Evolutionary conservation across 2,888 invertebrate genomes (phyloP).

Genomic region (Halocaridina rubra): DNA sequence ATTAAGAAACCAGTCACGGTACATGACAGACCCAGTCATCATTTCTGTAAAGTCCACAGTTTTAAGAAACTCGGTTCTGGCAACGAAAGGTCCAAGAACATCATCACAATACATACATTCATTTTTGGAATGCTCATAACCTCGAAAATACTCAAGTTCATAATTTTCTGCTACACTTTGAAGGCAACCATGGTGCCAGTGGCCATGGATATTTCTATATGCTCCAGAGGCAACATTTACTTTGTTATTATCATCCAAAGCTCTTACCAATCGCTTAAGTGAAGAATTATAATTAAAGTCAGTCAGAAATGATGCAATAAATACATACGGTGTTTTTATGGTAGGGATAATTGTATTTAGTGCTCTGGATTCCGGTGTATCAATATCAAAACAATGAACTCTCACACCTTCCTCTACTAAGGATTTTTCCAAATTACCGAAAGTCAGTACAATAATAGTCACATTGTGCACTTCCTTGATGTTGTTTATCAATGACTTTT

Average conservation of each 20-base stretch:
- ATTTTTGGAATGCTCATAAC: constrained; percentile 66
- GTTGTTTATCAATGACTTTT: background rate
- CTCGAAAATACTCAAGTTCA: constrained; percentile 65
- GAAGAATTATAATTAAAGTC: constrained; percentile 65
- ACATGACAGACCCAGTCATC: constrained; percentile 64
- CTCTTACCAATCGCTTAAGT: constrained; percentile 66
- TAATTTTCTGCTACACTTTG: constrained; percentile 66
- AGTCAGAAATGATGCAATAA: constrained; percentile 65
- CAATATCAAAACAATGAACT: background rate
- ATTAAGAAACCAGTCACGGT: constrained; percentile 66
- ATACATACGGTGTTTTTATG: constrained; percentile 66
- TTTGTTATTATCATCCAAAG: constrained; percentile 64
- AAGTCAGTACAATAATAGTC: background rate
- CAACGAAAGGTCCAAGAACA: constrained; percentile 66
- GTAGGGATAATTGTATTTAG: constrained; percentile 64
- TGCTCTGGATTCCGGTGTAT: background rate
- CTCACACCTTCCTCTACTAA: background rate
- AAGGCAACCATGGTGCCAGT: constrained; percentile 66
- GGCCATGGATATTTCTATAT: constrained; percentile 65
- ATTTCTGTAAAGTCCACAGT: constrained; percentile 62
- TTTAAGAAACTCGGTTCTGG: constrained; percentile 64
- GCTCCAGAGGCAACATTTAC: constrained; percentile 66
- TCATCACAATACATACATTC: constrained; percentile 67
- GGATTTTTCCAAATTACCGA: background rate
- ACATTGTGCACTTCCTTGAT: constrained; percentile 23